A percentile compares a stretch with the other conserved stretches of the same genome.
These are phyloP conservation scores for Napeogenes inachia DNA, from an alignment of 2,888 invertebrate species.

Conservation along the genomic window DNA sequence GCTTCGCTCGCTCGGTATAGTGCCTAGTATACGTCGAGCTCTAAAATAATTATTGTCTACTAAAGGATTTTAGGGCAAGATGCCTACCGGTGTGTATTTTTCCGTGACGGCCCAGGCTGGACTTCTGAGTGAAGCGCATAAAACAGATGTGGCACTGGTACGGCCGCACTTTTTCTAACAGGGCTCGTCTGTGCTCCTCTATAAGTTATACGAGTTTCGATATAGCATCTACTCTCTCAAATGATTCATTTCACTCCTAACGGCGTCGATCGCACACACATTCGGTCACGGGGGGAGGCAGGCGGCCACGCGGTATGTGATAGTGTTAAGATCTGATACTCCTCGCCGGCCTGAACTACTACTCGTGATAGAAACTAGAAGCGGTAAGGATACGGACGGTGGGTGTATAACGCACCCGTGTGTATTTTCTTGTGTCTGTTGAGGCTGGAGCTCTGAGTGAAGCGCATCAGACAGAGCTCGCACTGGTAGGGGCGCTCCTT, in stretches of 20 bases:
- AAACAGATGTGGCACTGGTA: conserved; percentile 85
- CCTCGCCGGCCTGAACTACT: too few relatives aligned
- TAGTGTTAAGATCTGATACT: too few relatives aligned
- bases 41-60: conserved; percentile 69
- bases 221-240: conserved; percentile 69
- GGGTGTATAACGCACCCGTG: conserved; percentile 73
- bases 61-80: conserved; percentile 75
- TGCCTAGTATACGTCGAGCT: conserved; percentile 66
- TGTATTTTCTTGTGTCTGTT: conserved; percentile 84
- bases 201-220: conserved; percentile 75
- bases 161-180: conserved; percentile 80
- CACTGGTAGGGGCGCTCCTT: conserved; percentile 81
- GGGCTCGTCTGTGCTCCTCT: conserved; percentile 79
- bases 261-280: conserved; percentile 50
- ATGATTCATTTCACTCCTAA: conserved; percentile 52
- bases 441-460: conserved; percentile 84
- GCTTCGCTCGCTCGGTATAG: conserved; percentile 51
- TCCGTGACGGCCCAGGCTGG: conserved; percentile 85
- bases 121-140: conserved; percentile 86
- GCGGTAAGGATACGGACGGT: conserved; percentile 34
- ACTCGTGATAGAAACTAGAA: conserved; percentile 5
- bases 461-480: conserved; percentile 82
- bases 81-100: conserved; percentile 83
- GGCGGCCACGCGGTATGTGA: conserved; percentile 36
- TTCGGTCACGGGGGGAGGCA: conserved; percentile 73